Base-by-base conservation (phyloP, 2,797 vertebrate genomes). In the Astyanax mexicanus region DNA sequence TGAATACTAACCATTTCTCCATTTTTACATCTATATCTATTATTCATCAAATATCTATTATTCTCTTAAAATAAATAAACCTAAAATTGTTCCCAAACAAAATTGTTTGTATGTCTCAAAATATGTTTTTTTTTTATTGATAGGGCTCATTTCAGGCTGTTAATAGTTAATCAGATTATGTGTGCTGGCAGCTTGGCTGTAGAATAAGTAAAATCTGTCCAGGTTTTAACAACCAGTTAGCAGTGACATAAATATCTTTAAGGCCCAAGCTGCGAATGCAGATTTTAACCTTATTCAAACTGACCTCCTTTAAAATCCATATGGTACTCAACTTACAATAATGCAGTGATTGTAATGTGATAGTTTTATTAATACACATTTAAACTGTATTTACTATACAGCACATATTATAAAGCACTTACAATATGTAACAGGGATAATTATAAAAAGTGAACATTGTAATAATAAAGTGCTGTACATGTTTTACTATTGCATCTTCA, bases 91-190 rank as follows among this genome's bases (percentile, higher is more conserved):
- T n/a, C n/a, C n/a, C n/a, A n/a, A n/a, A n/a, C n/a, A n/a, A n/a
- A n/a, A n/a, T n/a, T n/a, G n/a, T n/a, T n/a, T n/a, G n/a, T n/a
- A n/a, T n/a, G n/a, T n/a, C n/a, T n/a, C n/a, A n/a, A n/a, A n/a
- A n/a, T n/a, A n/a, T n/a, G n/a, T n/a, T n/a, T n/a, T n/a, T n/a
- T n/a, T n/a, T n/a, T n/a, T n/a, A n/a, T n/a, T n/a, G n/a, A n/a
- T n/a, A n/a, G n/a, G n/a, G n/a, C n/a, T 25, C 12, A 15, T 7
- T 62, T 40, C 12, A 23, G 38, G 29, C 23, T 38, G 19, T 44
- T 21, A 62, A 44, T 11, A 44, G 40, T 40, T 47, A 75, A 75
- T 69, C 65, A 42, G 42, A 69, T 69, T 68, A 75, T 42, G 27
- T 61, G 17, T 5, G 9, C 11, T 60, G n/a, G 44, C 44, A 75